These are phyloP conservation scores for Raphicerus campestris DNA, from an alignment of 2,113 vertebrate genomes.

Conservation along the genomic window DNA sequence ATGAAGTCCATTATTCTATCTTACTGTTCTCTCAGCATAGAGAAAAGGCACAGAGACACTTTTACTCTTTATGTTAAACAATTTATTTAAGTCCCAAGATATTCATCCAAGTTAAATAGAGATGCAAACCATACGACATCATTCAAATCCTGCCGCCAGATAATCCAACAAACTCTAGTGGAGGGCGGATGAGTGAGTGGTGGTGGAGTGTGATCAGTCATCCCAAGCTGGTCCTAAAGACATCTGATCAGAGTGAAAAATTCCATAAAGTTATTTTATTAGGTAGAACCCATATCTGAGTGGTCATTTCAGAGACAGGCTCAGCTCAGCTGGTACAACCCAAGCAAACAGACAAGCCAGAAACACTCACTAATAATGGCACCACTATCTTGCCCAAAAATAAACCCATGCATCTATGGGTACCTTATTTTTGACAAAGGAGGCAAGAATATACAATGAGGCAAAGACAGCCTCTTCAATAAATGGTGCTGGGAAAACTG, in stretches of 20 bases:
- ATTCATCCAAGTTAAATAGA: not conserved
- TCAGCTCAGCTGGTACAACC: not conserved
- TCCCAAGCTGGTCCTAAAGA: slow-evolving; percentile 5
- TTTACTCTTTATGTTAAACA: slow-evolving; percentile 4
- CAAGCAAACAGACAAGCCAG: not conserved
- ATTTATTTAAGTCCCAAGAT: not conserved
- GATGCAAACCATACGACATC: not conserved
- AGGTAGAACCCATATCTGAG: not conserved
- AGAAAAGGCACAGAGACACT: not conserved
- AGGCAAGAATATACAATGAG: not conserved
- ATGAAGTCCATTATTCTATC: slow-evolving; percentile 42
- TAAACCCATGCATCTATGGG: not conserved
- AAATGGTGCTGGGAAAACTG: not conserved
- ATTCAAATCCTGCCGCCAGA: not conserved
- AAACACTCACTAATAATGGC: not conserved
- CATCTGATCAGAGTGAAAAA: slow-evolving; percentile 29
- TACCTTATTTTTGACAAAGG: not conserved
- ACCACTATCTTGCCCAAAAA: not conserved
- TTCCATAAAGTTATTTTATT: slow-evolving; percentile 26
- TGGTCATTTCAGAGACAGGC: slow-evolving; percentile 20
- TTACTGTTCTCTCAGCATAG: not conserved
- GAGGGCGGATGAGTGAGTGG: not conserved
- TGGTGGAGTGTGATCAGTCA: not conserved
- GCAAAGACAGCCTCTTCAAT: not conserved
- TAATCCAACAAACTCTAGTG: not conserved